A percentile compares a stretch with the other conserved stretches of the same genome.
These are phyloP conservation scores for Penaeus vannamei DNA, from an alignment of 1,140 invertebrate species.

Conservation along the genomic window DNA sequence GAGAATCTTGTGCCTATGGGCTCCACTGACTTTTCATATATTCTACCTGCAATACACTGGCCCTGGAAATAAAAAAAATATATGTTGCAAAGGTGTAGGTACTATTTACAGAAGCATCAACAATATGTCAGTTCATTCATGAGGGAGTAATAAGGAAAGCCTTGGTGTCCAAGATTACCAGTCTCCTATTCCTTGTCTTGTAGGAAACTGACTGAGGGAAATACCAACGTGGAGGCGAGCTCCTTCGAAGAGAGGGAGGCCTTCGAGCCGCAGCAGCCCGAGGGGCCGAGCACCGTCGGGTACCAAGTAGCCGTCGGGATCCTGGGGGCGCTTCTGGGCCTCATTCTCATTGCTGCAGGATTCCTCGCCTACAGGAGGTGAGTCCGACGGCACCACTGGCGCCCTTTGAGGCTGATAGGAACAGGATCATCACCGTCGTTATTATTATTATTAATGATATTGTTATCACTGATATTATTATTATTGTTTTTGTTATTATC, in stretches of 20 bases:
- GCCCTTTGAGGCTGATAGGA: too few species aligned
- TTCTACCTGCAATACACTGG: too few species aligned
- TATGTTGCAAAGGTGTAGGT: too few species aligned
- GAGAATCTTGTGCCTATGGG: too few species aligned
- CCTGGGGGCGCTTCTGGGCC: conserved; percentile 36
- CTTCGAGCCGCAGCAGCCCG: not conserved
- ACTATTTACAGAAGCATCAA: too few species aligned
- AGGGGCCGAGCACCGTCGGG: not conserved
- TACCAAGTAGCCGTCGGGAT: conserved; percentile 50
- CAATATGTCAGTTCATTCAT: too few species aligned
- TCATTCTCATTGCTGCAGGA: conserved; percentile 38
- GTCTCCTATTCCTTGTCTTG: too few species aligned
- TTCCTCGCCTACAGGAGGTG: conserved; percentile 39
- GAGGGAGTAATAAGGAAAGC: too few species aligned
- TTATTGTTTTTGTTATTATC: not conserved
- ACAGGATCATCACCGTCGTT: not conserved
- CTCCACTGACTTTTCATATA: too few species aligned
- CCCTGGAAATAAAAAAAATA: too few species aligned
- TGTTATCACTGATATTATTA: not conserved
- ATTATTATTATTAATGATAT: conserved; percentile 20
- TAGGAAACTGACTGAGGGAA: not conserved
- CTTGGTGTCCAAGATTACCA: too few species aligned
- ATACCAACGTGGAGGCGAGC: not conserved
- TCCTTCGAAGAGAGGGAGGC: conserved; percentile 32
- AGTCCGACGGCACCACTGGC: not conserved